Base-by-base conservation (phyloP, 2,113 vertebrate genomes). In the Onychorhynchus coronatus region DNA sequence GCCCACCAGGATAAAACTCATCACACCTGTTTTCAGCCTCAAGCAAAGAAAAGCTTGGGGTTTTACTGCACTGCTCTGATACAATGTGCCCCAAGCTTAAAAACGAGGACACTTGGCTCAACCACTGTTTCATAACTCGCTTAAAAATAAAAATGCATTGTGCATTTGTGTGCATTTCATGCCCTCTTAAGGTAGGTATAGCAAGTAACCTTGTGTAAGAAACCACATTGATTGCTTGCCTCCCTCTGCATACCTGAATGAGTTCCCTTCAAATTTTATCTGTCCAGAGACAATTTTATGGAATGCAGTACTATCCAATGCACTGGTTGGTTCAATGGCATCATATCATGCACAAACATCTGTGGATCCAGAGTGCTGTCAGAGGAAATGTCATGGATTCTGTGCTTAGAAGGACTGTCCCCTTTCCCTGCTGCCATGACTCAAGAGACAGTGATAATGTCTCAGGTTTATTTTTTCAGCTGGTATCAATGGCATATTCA, bases 171-270 rank as follows among this genome's bases (percentile, higher is more conserved):
- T 95, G 96, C 86, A 92, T 95, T 97, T 97, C 94, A 97, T 97
- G 96, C 96, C 96, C 96, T 97, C 96, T 97, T 97, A 97, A 97
- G 95, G 95, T 94, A 94, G 86, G 80, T 91, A 95, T 61, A 89
- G 94, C 94, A 95, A 97, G 95, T 92, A 97, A 92, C 93, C 91
- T 95, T 92, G 80, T 81, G 61, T 63, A 41, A 84, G 91, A 68
- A 89, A 63, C 55, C 50, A 39, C 1, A 0, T 16, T 46, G 73
- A 37, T 61, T 72, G 56, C 84, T 87, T 76, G 39, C 65, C 89
- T 93, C 84, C 11, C 23, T 88, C 33, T 58, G 73, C 55, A 17
- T 52, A 52, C 25, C 63, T 53, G 71, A 65, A 91, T 17, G 24
- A 20, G 33, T 41, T 88, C 50, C 39, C 44, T 91, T 65, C 68